phyloP scores from a whole-genome alignment of 2,797 vertebrate species.

The Vultur gryphus region DNA sequence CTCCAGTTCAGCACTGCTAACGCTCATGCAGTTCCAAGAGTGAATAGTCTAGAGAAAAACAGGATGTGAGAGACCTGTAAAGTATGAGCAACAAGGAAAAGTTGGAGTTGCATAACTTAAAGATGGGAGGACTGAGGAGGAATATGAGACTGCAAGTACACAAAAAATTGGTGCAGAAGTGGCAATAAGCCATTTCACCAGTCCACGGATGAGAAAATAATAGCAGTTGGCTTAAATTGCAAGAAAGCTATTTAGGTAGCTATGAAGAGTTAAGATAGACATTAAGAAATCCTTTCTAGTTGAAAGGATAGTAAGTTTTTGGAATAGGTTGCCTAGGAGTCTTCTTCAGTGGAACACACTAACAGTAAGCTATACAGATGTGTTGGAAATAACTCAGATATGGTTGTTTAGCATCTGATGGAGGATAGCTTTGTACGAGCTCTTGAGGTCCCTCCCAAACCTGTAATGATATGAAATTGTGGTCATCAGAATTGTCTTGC shows the following conservation, averaged over 20 bases:
- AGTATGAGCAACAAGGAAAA: background rate
- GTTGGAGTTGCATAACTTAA: background rate
- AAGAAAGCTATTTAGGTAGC: background rate
- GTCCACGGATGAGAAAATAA: background rate
- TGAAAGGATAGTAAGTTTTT: background rate
- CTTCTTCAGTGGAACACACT: background rate
- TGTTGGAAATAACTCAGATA: background rate
- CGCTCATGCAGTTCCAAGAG: accelerated
- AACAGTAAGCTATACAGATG: too few species aligned
- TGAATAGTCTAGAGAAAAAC: background rate
- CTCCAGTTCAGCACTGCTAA: background rate
- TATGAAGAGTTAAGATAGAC: background rate
- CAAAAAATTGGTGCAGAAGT: background rate
- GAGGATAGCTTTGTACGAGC: too few species aligned
- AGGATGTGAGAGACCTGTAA: background rate
- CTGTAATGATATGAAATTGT: background rate
- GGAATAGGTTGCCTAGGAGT: background rate
- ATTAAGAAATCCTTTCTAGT: background rate
- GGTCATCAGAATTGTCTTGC: background rate
- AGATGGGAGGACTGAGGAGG: background rate
- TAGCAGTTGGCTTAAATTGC: background rate
- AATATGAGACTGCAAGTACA: background rate
- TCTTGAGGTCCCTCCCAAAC: background rate
- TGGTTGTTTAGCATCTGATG: background rate
- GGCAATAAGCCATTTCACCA: background rate